These are phyloP conservation scores for Sciaenops ocellatus DNA, from an alignment of 2,797 vertebrate genomes.

Conservation along the genomic window DNA sequence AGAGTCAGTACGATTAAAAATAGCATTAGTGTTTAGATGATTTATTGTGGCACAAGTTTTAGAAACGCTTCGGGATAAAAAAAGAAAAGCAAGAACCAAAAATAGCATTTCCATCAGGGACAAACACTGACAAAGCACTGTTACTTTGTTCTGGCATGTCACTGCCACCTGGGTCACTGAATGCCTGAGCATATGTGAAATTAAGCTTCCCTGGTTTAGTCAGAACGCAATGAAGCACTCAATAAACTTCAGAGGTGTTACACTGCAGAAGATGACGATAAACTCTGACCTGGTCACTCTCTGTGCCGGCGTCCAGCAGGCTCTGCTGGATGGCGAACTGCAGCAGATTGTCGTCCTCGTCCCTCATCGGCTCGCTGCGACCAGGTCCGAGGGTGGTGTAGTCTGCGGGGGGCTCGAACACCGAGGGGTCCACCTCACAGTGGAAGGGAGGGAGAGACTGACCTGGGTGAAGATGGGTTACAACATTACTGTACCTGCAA, in stretches of 20 bases:
- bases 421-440: constrained; percentile 92
- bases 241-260: not conserved
- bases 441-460: constrained; percentile 80
- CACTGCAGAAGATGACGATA: not conserved
- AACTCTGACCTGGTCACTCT: constrained; percentile 91
- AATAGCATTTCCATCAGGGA: not conserved
- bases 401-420: constrained; percentile 93
- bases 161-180: not conserved
- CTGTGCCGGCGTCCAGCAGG: constrained; percentile 92
- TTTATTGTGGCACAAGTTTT: not conserved
- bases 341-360: constrained; percentile 94
- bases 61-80: not conserved
- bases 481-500: too few relatives aligned
- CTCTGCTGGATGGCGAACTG: constrained; percentile 98
- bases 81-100: not conserved
- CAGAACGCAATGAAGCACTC: not conserved
- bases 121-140: not conserved
- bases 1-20: not conserved
- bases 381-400: constrained; percentile 93
- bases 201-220: not conserved
- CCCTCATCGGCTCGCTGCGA: constrained; percentile 92
- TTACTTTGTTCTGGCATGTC: not conserved
- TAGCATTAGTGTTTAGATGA: too few relatives aligned
- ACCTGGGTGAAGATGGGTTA: constrained; percentile 68
- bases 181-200: not conserved